A percentile compares a stretch with the other conserved stretches of the same genome.
phyloP scores from a whole-genome alignment of 2,888 invertebrate species.

The Apodemia hepburni region DNA sequence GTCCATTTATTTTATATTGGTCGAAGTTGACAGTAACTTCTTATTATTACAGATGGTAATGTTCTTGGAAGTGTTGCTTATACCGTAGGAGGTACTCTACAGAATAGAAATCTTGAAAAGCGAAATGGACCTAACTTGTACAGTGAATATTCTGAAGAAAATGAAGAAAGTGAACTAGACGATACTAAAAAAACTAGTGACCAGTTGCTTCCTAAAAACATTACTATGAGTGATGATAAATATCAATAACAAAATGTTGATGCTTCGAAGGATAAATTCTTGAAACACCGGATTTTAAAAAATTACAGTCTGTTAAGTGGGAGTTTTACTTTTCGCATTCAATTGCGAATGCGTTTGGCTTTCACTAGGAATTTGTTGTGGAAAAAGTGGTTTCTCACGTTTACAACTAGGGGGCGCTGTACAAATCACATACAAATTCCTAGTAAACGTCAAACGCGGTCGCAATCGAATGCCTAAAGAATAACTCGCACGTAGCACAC shows the following conservation, averaged over 20 bases:
- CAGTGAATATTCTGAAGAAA: constrained; percentile 20
- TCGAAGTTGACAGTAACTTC: not conserved
- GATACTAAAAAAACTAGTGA: constrained; percentile 9
- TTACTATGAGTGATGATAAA: not conserved
- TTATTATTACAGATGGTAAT: constrained; percentile 22
- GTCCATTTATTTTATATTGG: no score
- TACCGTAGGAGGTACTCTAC: constrained; percentile 29
- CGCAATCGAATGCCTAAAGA: no score
- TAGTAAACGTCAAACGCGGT: no score
- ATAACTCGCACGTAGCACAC: no score
- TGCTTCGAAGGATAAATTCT: not conserved
- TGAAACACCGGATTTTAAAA: not conserved
- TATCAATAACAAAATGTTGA: not conserved
- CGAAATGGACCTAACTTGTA: constrained; percentile 17
- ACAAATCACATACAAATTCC: no score
- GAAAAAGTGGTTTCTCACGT: no score
- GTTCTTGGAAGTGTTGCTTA: constrained; percentile 29
- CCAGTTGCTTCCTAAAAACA: not conserved
- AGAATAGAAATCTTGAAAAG: constrained; percentile 17
- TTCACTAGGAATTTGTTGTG: no score
- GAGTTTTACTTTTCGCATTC: no score
- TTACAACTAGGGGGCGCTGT: no score
- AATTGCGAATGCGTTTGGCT: no score
- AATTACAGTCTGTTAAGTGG: no score
- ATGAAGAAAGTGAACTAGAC: constrained; percentile 19